Evolutionary conservation across 2,113 vertebrate genomes (phyloP).

Genomic region (Laterallus jamaicensis): DNA sequence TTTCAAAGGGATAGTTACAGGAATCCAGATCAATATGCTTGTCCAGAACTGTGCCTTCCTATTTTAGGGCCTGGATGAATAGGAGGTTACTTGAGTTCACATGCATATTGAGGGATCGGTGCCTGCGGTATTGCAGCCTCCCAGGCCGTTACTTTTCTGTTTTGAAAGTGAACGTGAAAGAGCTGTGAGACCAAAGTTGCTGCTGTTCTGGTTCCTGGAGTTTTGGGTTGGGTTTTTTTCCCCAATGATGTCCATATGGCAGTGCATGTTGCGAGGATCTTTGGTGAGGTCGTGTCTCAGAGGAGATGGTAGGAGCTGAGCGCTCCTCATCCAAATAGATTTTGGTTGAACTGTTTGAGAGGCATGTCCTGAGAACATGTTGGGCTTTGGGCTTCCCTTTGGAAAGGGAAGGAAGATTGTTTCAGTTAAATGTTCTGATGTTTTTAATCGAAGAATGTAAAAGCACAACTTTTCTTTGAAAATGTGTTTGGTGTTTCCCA

Average conservation of each 20-base stretch:
- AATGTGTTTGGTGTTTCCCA: not conserved
- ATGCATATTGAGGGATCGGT: conserved; percentile 53
- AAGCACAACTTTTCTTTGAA: not conserved
- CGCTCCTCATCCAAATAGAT: not conserved
- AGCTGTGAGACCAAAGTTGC: conserved; percentile 10
- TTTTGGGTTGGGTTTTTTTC: not conserved
- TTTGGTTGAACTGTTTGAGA: not conserved
- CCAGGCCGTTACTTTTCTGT: conserved; percentile 36
- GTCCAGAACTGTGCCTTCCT: conserved; percentile 64
- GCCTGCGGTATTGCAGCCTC: conserved; percentile 36
- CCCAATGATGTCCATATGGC: not conserved
- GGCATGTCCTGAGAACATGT: not conserved
- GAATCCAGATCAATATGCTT: conserved; percentile 71
- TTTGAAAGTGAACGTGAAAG: conserved; percentile 55
- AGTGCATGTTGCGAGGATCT: not conserved
- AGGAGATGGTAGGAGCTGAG: not conserved
- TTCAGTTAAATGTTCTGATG: not conserved
- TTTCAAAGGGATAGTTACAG: conserved; percentile 72
- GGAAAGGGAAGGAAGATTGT: not conserved
- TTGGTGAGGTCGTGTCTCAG: conserved; percentile 15
- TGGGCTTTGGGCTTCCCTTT: not conserved
- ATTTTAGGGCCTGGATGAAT: conserved; percentile 65
- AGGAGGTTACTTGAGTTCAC: conserved; percentile 67
- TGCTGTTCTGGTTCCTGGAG: conserved; percentile 27
- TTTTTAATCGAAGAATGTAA: not conserved